These are phyloP conservation scores for Ferrisia virgata DNA, from an alignment of 2,888 invertebrate species.

Conservation along the genomic window DNA sequence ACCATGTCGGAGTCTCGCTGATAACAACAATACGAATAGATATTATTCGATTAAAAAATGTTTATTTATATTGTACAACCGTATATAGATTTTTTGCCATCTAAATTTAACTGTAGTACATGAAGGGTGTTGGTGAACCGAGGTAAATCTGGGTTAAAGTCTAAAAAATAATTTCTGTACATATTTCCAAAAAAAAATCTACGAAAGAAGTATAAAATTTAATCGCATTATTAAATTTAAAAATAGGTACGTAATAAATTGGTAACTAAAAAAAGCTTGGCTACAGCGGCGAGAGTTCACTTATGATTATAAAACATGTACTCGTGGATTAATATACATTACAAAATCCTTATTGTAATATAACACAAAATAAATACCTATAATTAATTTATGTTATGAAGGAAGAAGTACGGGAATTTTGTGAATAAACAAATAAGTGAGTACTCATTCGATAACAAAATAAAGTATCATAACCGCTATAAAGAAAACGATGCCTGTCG, in stretches of 20 bases:
- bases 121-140: not conserved
- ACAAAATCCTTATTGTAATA: not conserved
- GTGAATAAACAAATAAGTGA: not conserved
- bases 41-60: not conserved
- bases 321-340: not conserved
- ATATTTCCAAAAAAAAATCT: not conserved
- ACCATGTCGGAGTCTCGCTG: not conserved
- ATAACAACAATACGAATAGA: not conserved
- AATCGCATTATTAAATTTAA: not conserved
- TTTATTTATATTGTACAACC: conserved; percentile 7
- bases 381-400: not conserved
- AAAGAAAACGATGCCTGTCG: too few species aligned
- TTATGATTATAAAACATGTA: not conserved
- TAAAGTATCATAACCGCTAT: too few species aligned
- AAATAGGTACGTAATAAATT: not conserved
- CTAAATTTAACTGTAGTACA: not conserved
- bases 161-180: not conserved
- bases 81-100: not conserved
- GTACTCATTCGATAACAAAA: too few species aligned
- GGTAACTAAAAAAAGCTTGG: not conserved
- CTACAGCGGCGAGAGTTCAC: not conserved
- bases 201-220: not conserved
- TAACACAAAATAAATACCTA: not conserved
- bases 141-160: too few species aligned
- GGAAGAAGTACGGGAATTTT: not conserved